Conservation (phyloP, 2,113 vertebrate genomes). For the Quiscalus mexicanus region DNA sequence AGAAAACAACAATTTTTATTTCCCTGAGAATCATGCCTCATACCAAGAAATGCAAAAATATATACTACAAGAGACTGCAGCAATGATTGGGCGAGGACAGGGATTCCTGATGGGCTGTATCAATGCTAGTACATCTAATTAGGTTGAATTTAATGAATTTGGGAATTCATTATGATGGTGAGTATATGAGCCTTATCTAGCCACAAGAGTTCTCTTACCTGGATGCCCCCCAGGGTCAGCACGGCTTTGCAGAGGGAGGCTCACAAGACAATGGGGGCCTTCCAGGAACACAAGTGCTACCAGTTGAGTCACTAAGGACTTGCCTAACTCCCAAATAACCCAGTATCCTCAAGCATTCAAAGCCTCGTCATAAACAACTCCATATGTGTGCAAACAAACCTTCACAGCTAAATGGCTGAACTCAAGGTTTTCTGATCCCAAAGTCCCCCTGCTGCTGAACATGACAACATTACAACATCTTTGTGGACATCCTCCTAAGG, state of each 20-base stretch:
- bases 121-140: background rate
- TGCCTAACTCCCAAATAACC: background rate
- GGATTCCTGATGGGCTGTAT: background rate
- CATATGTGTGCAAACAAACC: background rate
- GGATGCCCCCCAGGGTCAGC: background rate
- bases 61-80: background rate
- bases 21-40: background rate
- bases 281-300: background rate
- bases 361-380: background rate
- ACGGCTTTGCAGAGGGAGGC: background rate
- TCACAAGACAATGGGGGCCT: background rate
- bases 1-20: conserved; percentile 28
- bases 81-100: background rate
- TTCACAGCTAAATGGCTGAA: background rate
- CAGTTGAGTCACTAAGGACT: background rate
- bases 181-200: background rate
- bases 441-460: background rate
- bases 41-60: background rate
- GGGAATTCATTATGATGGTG: background rate
- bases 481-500: background rate
- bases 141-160: background rate
- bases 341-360: background rate
- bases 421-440: background rate
- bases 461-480: background rate
- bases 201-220: background rate